Conservation (phyloP, 2,113 vertebrate species). For the Gnathonemus longibarbis region DNA sequence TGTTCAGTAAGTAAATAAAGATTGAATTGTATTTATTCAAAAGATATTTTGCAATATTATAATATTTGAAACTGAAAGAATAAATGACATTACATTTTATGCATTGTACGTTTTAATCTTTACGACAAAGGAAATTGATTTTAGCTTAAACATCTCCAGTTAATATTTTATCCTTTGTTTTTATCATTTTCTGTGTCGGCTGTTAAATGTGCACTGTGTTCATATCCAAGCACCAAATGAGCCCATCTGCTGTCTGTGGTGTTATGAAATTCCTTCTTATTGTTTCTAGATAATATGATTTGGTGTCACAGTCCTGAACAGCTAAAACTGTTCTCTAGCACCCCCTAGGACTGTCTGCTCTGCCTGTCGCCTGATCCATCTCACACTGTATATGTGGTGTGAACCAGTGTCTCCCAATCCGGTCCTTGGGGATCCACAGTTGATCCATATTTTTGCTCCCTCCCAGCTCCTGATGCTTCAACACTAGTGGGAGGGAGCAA, state of each 20-base stretch:
- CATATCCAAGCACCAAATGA: neutral
- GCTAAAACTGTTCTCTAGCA: neutral
- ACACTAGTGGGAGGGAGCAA: neutral
- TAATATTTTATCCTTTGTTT: neutral
- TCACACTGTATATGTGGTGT: neutral
- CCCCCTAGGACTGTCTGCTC: neutral
- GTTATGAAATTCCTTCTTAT: neutral
- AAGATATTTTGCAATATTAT: neutral
- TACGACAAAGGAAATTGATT: neutral
- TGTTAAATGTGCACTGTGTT: neutral
- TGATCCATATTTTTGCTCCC: neutral
- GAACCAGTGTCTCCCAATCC: neutral
- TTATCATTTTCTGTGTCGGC: neutral
- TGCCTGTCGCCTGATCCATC: neutral
- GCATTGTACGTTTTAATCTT: neutral
- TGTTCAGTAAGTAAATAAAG: conserved; percentile 1
- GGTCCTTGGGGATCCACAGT: neutral
- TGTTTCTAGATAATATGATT: neutral
- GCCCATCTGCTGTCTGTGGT: neutral
- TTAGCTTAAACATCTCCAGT: neutral
- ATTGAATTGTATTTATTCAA: neutral
- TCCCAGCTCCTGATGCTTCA: no score
- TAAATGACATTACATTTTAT: neutral
- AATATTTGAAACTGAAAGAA: neutral
- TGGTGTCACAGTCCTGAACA: neutral